Evolutionary conservation across 2,797 vertebrate species (phyloP), one percentile per base, ranked within the genome.

Genomic region (Crenichthys baileyi): DNA sequence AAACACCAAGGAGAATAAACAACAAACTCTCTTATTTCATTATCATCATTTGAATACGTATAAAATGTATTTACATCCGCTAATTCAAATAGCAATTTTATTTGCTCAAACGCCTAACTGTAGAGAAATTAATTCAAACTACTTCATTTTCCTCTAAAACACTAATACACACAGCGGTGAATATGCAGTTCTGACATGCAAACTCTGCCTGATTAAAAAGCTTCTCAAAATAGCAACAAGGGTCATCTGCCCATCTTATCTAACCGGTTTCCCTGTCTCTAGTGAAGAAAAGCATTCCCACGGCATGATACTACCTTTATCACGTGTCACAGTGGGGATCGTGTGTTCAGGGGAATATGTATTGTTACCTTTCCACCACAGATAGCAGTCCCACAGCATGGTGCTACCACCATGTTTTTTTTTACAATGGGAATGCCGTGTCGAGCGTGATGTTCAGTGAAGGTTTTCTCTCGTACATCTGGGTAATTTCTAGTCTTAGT

Each of bases 111-210:
- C 58, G 67, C 56, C 53, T 71, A 81, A 65, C 61, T 39, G 58
- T 67, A n/a, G 31, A 75, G 2, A 70, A 87, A 85, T 87, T 67
- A 61, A 85, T 83, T 82, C 77, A 81, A 73, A 83, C 65, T 50
- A 51, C 68, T 65, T 31, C 7, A 75, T 31, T 75, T 70, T 77
- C 75, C 56, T 72, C 58, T 48, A n/a, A 79, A 24, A 72, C 58
- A 72, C 72, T 61, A 58, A 73, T 72, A 31, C 68, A 70, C 70
- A 83, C 55, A 70, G 50, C 36, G 79, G 60, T 39, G 71, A 78
- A 78, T 73, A 78, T 79, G 78, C 65, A 83, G 41, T 11, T 67
- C 55, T 48, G 41, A 41, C 20, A 73, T 39, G 41, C 11, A 1
- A 79, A 79, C 41, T 26, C 11, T 15, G 6, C 6, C 13, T 5